These are phyloP conservation scores for Phrynocephalus forsythii DNA, from an alignment of 2,797 vertebrate species.

Conservation along the genomic window DNA sequence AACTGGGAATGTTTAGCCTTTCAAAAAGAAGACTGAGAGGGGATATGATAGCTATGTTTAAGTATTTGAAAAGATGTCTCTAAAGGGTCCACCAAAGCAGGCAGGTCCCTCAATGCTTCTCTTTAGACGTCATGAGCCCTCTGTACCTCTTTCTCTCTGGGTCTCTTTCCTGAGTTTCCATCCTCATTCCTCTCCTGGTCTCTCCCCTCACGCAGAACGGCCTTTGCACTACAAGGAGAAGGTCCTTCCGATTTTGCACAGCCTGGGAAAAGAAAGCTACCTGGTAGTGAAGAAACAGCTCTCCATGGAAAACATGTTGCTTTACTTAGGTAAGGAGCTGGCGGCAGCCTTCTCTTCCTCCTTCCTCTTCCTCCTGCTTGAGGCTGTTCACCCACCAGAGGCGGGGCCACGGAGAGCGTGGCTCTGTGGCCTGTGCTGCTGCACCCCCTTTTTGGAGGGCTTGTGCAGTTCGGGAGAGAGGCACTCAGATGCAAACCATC, in stretches of 20 bases:
- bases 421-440: no score
- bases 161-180: no score
- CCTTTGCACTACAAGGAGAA: conserved; percentile 91
- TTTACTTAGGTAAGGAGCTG: conserved; percentile 85
- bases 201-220: conserved; percentile 79
- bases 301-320: conserved; percentile 88
- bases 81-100: background rate
- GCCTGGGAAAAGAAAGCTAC: conserved; percentile 85
- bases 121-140: background rate
- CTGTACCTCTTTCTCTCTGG: background rate
- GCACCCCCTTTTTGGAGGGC: background rate
- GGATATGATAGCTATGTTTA: no score
- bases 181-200: background rate
- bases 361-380: no score
- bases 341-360: background rate
- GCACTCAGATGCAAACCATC: background rate
- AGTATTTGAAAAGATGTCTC: no score
- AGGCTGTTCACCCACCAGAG: background rate
- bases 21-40: no score
- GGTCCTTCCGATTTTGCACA: conserved; percentile 90
- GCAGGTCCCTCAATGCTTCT: background rate
- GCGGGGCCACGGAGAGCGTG: background rate
- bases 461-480: background rate
- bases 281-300: conserved; percentile 90
- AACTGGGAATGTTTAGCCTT: no score